Percentiles rank a stretch among this genome's conserved stretches.
These are phyloP conservation scores for Cinara cedri DNA, from an alignment of 2,888 invertebrate species.

Conservation along the genomic window DNA sequence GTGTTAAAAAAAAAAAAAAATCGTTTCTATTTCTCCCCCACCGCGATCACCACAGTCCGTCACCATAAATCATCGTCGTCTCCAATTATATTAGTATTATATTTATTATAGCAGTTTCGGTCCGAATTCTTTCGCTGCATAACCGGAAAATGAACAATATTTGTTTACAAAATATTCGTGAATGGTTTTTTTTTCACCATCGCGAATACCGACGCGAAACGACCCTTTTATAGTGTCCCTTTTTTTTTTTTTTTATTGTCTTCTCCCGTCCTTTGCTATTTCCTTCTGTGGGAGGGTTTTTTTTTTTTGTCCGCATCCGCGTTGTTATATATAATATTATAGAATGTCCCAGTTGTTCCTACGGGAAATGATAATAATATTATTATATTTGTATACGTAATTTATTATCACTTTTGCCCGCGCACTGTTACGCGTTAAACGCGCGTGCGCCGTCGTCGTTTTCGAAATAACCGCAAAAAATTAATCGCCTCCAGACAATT, in stretches of 20 bases:
- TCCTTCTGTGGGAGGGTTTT: too few species aligned
- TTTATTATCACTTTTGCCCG: slow-evolving; percentile 22
- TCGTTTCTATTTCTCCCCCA: neutral
- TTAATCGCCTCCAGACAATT: too few species aligned
- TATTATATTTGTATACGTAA: slow-evolving; percentile 9
- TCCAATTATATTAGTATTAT: neutral
- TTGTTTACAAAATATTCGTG: slow-evolving; percentile 22
- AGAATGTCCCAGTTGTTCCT: neutral
- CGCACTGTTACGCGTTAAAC: too few species aligned
- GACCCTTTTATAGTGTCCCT: slow-evolving; percentile 15
- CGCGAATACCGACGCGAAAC: neutral
- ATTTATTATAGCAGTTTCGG: neutral
- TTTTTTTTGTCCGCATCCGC: too few species aligned
- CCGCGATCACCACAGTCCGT: neutral
- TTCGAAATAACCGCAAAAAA: too few species aligned
- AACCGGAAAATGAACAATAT: neutral
- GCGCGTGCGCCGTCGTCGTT: neutral
- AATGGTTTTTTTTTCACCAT: slow-evolving; percentile 24
- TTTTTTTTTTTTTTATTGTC: neutral
- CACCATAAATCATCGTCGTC: slow-evolving; percentile 24
- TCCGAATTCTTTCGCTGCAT: neutral
- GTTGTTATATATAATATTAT: too few species aligned
- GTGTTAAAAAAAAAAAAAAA: too few species aligned
- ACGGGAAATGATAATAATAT: neutral
- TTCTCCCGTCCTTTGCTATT: too few species aligned